These are phyloP conservation scores for Littorina saxatilis DNA, from an alignment of 1,140 invertebrate genomes.

Conservation along the genomic window DNA sequence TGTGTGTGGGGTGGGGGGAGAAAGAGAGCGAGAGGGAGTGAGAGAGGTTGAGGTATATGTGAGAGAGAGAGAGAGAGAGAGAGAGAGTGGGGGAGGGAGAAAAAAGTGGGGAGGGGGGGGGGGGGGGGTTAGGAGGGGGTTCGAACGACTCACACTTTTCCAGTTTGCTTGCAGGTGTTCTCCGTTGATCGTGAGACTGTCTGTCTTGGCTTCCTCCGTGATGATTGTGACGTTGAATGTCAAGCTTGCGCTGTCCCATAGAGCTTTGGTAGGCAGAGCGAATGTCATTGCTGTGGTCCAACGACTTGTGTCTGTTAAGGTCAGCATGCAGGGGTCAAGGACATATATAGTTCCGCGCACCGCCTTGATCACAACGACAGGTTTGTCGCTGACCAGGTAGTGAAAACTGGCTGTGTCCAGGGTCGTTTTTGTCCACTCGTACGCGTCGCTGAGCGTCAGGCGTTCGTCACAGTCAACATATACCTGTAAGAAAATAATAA, in stretches of 20 bases:
- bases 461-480: not conserved
- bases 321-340: slow-evolving; percentile 20
- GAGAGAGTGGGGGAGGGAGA: too few species aligned
- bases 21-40: too few species aligned
- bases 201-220: not conserved
- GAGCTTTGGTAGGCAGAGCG: not conserved
- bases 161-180: too few species aligned
- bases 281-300: slow-evolving; percentile 6
- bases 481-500: not conserved
- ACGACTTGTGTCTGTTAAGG: not conserved
- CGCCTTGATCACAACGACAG: not conserved
- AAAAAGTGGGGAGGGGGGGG: too few species aligned
- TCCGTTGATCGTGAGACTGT: not conserved
- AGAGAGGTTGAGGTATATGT: too few species aligned
- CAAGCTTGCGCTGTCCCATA: not conserved
- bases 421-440: not conserved
- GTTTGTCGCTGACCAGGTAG: not conserved
- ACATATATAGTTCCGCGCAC: not conserved
- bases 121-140: too few species aligned
- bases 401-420: not conserved
- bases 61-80: too few species aligned
- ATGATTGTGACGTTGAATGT: not conserved
- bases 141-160: too few species aligned
- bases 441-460: not conserved
- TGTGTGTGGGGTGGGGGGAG: too few species aligned